phyloP scores from a whole-genome alignment of 1,140 invertebrate species.

The Maniola jurtina region DNA sequence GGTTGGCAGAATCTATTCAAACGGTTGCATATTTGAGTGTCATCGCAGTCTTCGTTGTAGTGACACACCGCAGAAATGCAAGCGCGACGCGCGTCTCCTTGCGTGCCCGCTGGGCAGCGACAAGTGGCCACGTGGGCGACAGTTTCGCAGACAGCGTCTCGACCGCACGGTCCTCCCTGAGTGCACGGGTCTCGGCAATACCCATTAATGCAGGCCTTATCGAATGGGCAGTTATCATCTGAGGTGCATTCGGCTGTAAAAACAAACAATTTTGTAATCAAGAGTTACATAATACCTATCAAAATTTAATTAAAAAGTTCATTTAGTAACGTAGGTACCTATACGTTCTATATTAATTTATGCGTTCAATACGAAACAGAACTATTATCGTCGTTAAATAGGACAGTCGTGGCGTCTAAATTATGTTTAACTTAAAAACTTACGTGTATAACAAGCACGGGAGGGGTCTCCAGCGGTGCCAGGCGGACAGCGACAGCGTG shows the following conservation, averaged over 20 bases:
- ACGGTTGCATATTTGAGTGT: constrained; percentile 91
- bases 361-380: too few relatives aligned
- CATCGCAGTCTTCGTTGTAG: constrained; percentile 93
- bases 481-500: constrained; percentile 89
- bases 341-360: too few relatives aligned
- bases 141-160: constrained; percentile 87
- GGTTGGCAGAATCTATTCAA: constrained; percentile 90
- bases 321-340: too few relatives aligned
- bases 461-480: constrained; percentile 93
- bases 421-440: constrained; percentile 17
- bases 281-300: too few relatives aligned
- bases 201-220: constrained; percentile 88
- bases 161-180: constrained; percentile 84
- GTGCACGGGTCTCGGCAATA: constrained; percentile 90
- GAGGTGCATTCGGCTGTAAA: constrained; percentile 88
- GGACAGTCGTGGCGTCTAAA: too few relatives aligned
- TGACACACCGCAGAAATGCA: constrained; percentile 91
- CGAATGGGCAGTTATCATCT: constrained; percentile 91
- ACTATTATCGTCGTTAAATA: too few relatives aligned
- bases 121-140: constrained; percentile 88
- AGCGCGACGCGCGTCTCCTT: constrained; percentile 89
- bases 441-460: constrained; percentile 91
- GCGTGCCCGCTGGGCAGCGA: constrained; percentile 89
- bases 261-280: constrained; percentile 15
- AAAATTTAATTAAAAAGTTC: too few relatives aligned